Conservation (phyloP, 2,113 vertebrate genomes). For the Lamprotornis superbus region DNA sequence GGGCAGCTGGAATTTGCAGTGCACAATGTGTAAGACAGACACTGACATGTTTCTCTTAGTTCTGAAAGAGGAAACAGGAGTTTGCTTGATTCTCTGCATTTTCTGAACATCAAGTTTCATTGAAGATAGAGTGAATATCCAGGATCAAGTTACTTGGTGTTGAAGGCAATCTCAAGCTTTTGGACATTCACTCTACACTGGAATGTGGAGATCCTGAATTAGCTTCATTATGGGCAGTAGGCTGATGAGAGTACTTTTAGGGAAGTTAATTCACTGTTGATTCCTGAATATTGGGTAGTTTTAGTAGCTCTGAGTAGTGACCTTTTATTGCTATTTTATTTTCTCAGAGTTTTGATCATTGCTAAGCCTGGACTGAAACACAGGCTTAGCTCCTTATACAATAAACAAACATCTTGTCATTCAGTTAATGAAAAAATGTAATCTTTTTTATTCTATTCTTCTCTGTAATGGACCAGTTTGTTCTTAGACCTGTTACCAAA, state of each 20-base stretch:
- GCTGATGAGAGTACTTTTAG: background rate
- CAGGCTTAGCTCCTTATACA: background rate
- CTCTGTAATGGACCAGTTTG: accelerated
- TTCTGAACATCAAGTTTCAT: background rate
- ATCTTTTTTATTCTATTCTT: background rate
- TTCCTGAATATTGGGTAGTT: background rate
- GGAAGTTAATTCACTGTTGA: background rate
- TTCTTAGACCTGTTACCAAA: background rate
- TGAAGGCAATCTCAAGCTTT: background rate
- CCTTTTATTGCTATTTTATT: background rate
- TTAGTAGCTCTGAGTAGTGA: background rate
- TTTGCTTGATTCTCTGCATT: background rate
- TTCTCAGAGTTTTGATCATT: background rate
- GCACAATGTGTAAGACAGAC: background rate
- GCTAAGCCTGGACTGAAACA: background rate
- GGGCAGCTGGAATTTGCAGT: background rate
- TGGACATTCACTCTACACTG: background rate
- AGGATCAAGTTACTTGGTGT: background rate
- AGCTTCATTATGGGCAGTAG: background rate
- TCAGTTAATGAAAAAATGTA: background rate
- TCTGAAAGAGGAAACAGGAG: background rate
- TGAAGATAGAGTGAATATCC: background rate
- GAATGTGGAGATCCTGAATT: background rate
- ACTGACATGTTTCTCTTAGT: background rate
- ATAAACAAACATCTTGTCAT: background rate